Base-by-base conservation (phyloP, 92 coral and sea anemone genomes). In the Paramuricea clavata region DNA sequence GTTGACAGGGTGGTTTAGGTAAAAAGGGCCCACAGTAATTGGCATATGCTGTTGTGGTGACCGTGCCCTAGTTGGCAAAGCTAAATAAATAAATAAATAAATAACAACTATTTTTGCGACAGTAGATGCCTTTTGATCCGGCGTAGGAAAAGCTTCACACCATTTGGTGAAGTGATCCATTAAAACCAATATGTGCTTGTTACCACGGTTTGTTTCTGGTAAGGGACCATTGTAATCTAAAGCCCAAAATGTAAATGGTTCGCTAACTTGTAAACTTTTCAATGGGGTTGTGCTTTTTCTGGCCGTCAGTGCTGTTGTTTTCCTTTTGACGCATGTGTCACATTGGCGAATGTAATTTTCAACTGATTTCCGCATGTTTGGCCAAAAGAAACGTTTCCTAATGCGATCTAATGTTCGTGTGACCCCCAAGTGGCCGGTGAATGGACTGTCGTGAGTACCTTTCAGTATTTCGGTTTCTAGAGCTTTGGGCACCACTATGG, bases 231-330 rank as follows among this genome's bases (percentile, higher is more conserved):
- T n/a, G n/a, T 30, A 90, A 49, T 88, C 89, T 76, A 91, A 6
- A 2, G 94, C 94, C 91, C 87, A 91, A 80, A 88, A 88, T 30
- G 86, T 43, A 44, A 91, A 87, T 0, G 93, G 91, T 60, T 91
- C 85, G 23, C 93, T 85, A 6, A 91, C 89, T 26, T 74, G 77
- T 1, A 83, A 69, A 30, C 23, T 77, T 27, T 87, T 76, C 11
- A 74, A 19, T 3, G 89, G 93, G 15, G 91, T 91, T 56, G 34
- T 81, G 52, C 83, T 72, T 19, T 76, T 76, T 61, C 33, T 54
- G 47, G 74, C 78, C 41, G 87, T 17, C 1, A 49, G 34, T 2
- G 31, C 62, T 22, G 83, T 76, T 12, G n/a, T 50, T 61, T 88
- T 88, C n/a, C 83, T 35, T 49, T 82, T 67, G 2, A 50, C 54